These are phyloP conservation scores for Otis tarda DNA, from an alignment of 2,113 vertebrate species.

Conservation along the genomic window DNA sequence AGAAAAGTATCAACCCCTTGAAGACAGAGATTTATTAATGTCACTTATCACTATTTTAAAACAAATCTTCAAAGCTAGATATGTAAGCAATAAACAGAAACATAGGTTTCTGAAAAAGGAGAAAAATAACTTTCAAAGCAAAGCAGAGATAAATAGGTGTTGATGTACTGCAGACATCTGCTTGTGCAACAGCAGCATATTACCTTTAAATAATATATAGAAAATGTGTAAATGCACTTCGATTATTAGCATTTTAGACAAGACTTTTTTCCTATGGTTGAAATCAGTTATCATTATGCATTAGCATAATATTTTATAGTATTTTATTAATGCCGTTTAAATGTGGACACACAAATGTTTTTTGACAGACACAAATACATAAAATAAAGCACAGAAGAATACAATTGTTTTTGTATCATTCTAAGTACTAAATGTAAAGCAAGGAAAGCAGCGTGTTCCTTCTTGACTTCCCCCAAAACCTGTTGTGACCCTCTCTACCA, in stretches of 20 bases:
- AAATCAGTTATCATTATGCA: background rate
- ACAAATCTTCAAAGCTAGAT: background rate
- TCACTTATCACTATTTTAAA: background rate
- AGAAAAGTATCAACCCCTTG: background rate
- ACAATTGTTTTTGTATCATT: background rate
- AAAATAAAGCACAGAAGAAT: background rate
- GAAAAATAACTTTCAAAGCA: background rate
- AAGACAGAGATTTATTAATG: background rate
- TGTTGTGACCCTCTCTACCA: background rate
- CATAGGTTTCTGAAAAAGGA: background rate
- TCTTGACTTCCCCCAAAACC: background rate
- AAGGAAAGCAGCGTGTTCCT: background rate
- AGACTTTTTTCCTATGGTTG: background rate
- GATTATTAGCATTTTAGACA: background rate
- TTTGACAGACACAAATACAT: background rate
- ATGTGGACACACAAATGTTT: background rate
- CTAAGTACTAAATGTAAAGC: background rate
- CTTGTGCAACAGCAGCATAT: background rate
- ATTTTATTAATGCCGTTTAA: background rate
- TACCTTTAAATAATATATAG: background rate
- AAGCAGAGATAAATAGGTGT: background rate
- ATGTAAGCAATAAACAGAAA: background rate
- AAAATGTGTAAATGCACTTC: background rate
- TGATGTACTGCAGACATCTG: background rate
- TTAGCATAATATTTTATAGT: background rate